Evolutionary conservation across 2,113 vertebrate genomes (phyloP).

Genomic region (Leiothrix lutea): DNA sequence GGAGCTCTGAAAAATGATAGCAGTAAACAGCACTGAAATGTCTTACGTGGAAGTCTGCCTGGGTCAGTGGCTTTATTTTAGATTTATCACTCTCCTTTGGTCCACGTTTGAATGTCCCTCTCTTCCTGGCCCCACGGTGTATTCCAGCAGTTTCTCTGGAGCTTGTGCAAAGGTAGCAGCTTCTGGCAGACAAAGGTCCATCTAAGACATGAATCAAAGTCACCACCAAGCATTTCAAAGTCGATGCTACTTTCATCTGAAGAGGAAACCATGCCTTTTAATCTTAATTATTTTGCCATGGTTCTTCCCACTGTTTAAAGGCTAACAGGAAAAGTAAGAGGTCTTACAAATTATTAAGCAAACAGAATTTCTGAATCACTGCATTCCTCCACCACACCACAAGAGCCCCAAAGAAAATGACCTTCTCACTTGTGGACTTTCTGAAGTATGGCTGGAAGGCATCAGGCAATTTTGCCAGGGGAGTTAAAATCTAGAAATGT

Average conservation of each 20-base stretch:
- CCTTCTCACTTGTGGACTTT: background rate
- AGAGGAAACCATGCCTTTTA: background rate
- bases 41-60: constrained; percentile 29
- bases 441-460: background rate
- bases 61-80: background rate
- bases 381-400: background rate
- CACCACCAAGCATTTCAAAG: background rate
- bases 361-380: background rate
- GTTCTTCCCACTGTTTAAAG: background rate
- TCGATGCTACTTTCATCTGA: background rate
- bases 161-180: background rate
- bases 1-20: background rate
- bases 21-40: background rate
- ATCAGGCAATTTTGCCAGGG: background rate
- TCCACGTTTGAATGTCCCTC: background rate
- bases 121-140: background rate
- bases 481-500: background rate
- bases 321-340: background rate
- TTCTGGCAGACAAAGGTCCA: background rate
- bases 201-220: background rate
- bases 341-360: background rate
- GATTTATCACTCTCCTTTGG: background rate
- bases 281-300: background rate
- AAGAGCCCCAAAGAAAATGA: background rate
- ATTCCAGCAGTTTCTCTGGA: background rate